Evolutionary conservation across 2,797 vertebrate genomes (phyloP).

Genomic region (Urocyon cinereoargenteus): DNA sequence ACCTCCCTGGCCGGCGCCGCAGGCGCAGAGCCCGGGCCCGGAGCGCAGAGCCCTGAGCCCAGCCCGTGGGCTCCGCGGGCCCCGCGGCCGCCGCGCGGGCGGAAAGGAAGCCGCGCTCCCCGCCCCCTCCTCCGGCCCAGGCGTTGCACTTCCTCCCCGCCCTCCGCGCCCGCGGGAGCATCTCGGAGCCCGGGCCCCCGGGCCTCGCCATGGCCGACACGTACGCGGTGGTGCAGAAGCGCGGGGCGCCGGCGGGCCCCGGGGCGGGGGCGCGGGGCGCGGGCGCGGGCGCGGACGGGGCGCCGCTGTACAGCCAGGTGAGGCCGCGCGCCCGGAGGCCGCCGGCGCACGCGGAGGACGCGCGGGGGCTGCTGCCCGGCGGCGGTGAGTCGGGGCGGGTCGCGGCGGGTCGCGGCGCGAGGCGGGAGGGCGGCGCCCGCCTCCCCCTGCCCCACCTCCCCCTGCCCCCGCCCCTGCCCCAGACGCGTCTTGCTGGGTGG

Average conservation of each 20-base stretch:
- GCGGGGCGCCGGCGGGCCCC: background rate
- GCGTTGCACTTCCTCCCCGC: constrained; percentile 62
- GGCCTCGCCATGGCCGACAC: constrained; percentile 60
- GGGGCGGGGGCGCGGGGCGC: fast-evolving
- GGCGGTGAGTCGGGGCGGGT: constrained; percentile 19
- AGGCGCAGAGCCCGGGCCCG: too few species aligned
- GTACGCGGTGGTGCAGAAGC: constrained; percentile 78
- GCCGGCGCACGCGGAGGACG: background rate
- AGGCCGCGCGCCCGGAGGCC: background rate
- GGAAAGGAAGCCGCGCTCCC: constrained; percentile 45
- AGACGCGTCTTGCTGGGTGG: fast-evolving
- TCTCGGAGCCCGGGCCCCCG: constrained; percentile 32
- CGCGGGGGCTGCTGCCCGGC: background rate
- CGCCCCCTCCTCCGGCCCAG: background rate
- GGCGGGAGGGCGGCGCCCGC: fast-evolving
- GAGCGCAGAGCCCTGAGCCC: too few species aligned
- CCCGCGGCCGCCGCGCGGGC: background rate
- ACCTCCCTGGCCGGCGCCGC: too few species aligned
- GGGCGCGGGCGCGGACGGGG: background rate
- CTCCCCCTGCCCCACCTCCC: too few species aligned
- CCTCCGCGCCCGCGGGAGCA: constrained; percentile 56
- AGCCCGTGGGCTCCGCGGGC: too few species aligned
- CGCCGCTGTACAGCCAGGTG: constrained; percentile 72
- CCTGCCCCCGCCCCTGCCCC: too few species aligned
- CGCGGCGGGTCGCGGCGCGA: fast-evolving